Evolutionary conservation across 2,888 invertebrate species (phyloP).

Genomic region (Acanthococcus lagerstroemiae): DNA sequence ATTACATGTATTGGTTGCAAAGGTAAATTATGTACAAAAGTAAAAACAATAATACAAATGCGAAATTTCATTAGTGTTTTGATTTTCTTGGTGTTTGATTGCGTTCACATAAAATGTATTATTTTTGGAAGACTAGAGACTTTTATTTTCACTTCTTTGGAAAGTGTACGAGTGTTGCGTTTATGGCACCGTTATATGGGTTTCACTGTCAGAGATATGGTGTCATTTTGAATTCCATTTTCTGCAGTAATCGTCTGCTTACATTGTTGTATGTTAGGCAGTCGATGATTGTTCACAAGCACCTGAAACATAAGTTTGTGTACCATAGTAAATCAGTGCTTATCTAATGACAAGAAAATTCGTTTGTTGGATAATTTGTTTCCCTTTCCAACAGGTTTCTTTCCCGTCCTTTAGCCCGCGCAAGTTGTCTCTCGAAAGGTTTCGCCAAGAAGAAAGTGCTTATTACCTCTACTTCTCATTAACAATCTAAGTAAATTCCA

Average conservation of each 20-base stretch:
- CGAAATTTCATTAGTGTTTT: constrained; percentile 19
- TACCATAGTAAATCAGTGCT: not conserved
- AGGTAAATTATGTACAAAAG: too few species aligned
- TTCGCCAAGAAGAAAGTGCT: too few species aligned
- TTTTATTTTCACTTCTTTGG: not conserved
- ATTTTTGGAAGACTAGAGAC: constrained; percentile 21
- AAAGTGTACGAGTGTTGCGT: not conserved
- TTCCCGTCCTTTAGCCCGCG: too few species aligned
- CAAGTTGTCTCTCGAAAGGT: too few species aligned
- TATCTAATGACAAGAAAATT: too few species aligned
- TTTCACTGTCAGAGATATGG: constrained; percentile 16
- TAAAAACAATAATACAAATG: constrained; percentile 9
- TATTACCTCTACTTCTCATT: too few species aligned
- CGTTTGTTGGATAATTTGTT: too few species aligned
- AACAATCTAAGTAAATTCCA: too few species aligned
- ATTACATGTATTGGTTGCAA: too few species aligned
- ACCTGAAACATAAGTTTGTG: not conserved
- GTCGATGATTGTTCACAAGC: not conserved
- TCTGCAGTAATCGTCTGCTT: not conserved
- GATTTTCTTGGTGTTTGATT: constrained; percentile 17
- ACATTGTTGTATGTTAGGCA: not conserved
- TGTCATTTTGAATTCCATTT: constrained; percentile 1
- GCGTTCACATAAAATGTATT: constrained; percentile 3
- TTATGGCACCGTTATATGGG: constrained; percentile 13
- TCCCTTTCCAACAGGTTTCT: too few species aligned